Percentiles rank a stretch among this genome's conserved stretches.
Evolutionary conservation across 2,113 vertebrate species (phyloP).

Genomic region (Tupaia chinensis): DNA sequence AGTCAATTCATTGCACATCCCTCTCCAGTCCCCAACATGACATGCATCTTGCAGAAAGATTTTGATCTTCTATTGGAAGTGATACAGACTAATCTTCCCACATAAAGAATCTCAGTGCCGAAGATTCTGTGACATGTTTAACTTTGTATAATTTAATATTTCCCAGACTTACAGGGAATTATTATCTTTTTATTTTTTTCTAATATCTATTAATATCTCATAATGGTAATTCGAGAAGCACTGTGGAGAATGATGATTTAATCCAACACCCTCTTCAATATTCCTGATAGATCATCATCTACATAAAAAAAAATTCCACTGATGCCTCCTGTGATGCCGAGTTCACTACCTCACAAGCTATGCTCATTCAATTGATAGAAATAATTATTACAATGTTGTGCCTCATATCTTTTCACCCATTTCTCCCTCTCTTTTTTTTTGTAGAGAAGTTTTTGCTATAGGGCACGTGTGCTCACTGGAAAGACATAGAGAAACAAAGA

Average conservation of each 20-base stretch:
- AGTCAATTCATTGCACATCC: not conserved
- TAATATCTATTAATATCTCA: not conserved
- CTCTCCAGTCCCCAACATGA: not conserved
- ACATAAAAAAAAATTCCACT: not conserved
- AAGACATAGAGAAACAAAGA: too few species aligned
- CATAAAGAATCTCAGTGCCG: not conserved
- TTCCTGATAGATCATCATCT: not conserved
- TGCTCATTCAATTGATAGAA: not conserved
- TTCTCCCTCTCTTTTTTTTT: too few species aligned
- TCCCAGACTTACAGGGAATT: not conserved
- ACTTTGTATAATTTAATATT: conserved; percentile 24
- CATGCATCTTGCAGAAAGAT: not conserved
- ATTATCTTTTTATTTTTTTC: not conserved
- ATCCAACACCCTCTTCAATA: not conserved
- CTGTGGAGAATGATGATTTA: not conserved
- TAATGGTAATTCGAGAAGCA: not conserved
- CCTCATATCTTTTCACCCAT: not conserved
- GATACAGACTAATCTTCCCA: not conserved
- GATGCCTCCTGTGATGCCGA: not conserved
- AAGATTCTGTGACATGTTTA: not conserved
- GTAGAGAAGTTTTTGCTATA: too few species aligned
- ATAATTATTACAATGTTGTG: not conserved
- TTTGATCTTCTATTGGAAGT: not conserved
- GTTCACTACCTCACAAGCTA: not conserved
- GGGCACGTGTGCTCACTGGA: too few species aligned